Conservation (phyloP, 2,888 invertebrate species). For the Meta bourneti region DNA sequence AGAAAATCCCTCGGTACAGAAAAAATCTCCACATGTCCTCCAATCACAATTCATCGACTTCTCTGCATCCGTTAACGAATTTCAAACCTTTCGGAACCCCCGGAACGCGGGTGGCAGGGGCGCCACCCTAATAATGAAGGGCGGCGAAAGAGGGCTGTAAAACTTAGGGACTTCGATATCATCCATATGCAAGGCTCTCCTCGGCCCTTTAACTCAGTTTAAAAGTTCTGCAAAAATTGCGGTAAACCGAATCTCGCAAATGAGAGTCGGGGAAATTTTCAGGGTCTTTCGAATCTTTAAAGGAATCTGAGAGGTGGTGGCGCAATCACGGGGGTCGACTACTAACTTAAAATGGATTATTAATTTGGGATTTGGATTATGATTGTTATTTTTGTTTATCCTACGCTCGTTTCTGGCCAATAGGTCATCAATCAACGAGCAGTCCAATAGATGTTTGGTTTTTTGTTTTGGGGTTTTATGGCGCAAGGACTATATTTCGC, state of each 20-base stretch:
- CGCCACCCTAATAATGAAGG: constrained; percentile 25
- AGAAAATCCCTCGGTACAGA: neutral
- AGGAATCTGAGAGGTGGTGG: neutral
- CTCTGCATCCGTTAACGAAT: constrained; percentile 32
- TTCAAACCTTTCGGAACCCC: constrained; percentile 6
- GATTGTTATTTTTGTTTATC: too few species aligned
- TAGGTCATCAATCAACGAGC: too few species aligned
- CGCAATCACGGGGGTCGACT: neutral
- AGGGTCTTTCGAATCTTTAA: neutral
- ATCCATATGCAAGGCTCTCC: constrained; percentile 70
- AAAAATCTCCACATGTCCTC: neutral
- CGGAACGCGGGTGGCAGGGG: neutral
- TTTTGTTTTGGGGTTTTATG: too few species aligned
- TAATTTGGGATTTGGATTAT: neutral
- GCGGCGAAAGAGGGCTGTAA: neutral
- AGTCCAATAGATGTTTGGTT: too few species aligned
- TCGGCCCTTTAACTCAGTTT: constrained; percentile 63
- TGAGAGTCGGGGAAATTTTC: constrained; percentile 31
- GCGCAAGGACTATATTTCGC: too few species aligned
- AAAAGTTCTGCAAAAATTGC: constrained; percentile 59
- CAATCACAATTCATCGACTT: constrained; percentile 41
- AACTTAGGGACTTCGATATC: constrained; percentile 46
- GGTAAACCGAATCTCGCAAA: constrained; percentile 60
- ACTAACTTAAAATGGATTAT: neutral
- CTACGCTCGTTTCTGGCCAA: too few species aligned